Percentiles rank a stretch among this genome's conserved stretches.
These are phyloP conservation scores for Hippocampus guttulatus DNA, from an alignment of 2,113 vertebrate genomes.

Conservation along the genomic window DNA sequence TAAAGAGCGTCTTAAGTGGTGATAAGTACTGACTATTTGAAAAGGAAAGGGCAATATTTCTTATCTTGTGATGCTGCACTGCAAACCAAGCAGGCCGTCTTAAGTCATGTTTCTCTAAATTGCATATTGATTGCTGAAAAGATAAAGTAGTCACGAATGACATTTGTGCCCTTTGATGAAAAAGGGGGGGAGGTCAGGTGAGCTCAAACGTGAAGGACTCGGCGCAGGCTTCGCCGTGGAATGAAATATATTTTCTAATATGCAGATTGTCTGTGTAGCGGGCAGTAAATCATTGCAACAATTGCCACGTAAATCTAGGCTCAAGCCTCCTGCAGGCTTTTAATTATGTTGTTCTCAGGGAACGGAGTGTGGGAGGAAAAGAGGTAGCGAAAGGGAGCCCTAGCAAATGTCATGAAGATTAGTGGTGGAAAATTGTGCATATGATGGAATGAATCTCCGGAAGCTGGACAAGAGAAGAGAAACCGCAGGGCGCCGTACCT, in stretches of 20 bases:
- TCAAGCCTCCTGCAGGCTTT: conserved; percentile 57
- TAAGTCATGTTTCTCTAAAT: conserved; percentile 50
- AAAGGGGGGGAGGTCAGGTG: conserved; percentile 12
- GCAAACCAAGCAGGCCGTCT: conserved; percentile 14
- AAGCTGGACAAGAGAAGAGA: conserved; percentile 16
- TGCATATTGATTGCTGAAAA: conserved; percentile 53
- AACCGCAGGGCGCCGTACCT: conserved; percentile 8
- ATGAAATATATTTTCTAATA: conserved; percentile 54
- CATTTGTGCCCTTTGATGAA: conserved; percentile 22
- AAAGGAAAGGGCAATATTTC: conserved; percentile 18
- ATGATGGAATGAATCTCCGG: conserved; percentile 21
- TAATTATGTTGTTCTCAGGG: conserved; percentile 51
- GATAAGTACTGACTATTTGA: conserved; percentile 29
- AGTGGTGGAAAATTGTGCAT: conserved; percentile 43
- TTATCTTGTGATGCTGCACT: conserved; percentile 14
- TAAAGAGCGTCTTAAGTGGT: conserved; percentile 18
- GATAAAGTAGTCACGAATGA: conserved; percentile 54
- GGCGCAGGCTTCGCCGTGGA: conserved; percentile 15
- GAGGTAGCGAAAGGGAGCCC: conserved; percentile 22
- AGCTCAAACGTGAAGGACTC: conserved; percentile 21
- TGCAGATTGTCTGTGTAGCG: conserved; percentile 38
- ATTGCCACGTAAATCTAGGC: conserved; percentile 55
- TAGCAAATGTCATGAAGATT: conserved; percentile 46
- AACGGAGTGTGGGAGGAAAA: conserved; percentile 20
- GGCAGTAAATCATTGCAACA: conserved; percentile 61